Conservation (phyloP, 1,140 invertebrate genomes). For the Triops longicaudatus region DNA sequence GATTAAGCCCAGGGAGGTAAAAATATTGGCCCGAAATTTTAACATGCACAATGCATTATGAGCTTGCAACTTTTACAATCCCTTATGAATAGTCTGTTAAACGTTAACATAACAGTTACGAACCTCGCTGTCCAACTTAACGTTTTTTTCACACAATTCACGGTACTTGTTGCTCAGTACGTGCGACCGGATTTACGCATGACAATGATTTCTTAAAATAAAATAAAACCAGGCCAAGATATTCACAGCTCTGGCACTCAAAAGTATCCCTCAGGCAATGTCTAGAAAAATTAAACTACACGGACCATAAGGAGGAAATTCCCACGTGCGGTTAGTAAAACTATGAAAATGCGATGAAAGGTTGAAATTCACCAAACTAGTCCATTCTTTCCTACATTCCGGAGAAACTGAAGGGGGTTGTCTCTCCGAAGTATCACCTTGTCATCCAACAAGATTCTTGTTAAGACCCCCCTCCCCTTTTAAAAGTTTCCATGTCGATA, state of each 20-base stretch:
- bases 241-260: too few relatives aligned
- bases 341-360: not conserved
- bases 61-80: not conserved
- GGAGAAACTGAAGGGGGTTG: not conserved
- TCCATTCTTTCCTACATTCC: conserved; percentile 4
- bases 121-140: not conserved
- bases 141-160: not conserved
- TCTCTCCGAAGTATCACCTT: not conserved
- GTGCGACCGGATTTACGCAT: not conserved
- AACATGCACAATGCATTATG: not conserved
- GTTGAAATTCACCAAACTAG: not conserved
- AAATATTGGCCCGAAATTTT: not conserved
- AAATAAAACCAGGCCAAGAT: too few relatives aligned
- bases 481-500: not conserved
- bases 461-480: not conserved
- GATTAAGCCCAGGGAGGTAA: not conserved
- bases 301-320: not conserved
- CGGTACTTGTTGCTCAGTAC: not conserved
- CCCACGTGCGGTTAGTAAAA: not conserved
- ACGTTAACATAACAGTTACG: not conserved
- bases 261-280: too few relatives aligned
- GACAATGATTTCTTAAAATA: too few relatives aligned
- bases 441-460: not conserved
- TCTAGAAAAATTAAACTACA: too few relatives aligned
- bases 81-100: not conserved